Evolutionary conservation across 2,888 invertebrate species (phyloP).

Genomic region (Congeria kusceri): DNA sequence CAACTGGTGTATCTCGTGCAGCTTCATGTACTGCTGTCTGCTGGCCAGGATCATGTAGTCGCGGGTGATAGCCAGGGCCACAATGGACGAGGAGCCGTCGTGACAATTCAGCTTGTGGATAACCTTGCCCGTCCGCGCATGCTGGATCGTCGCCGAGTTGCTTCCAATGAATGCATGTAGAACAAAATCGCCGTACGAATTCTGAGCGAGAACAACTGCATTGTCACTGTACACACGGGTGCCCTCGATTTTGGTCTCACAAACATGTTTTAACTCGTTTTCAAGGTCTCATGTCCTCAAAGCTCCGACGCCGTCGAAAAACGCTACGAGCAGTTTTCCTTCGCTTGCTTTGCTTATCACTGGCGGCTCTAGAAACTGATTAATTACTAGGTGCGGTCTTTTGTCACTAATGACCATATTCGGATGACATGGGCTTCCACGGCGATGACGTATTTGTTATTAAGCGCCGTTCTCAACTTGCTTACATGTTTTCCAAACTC

Average conservation of each 20-base stretch:
- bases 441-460: conserved; percentile 76
- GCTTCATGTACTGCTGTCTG: conserved; percentile 79
- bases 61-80: conserved; percentile 78
- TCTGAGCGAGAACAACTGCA: conserved; percentile 75
- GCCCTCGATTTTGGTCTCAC: conserved; percentile 69
- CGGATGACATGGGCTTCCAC: conserved; percentile 77
- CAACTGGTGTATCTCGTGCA: conserved; percentile 79
- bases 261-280: conserved; percentile 63
- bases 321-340: conserved; percentile 76
- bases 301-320: conserved; percentile 80
- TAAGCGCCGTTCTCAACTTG: conserved; percentile 70
- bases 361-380: conserved; percentile 79
- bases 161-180: conserved; percentile 80
- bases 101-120: conserved; percentile 77
- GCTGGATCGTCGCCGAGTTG: conserved; percentile 77
- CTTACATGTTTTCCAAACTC: conserved; percentile 79
- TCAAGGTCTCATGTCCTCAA: conserved; percentile 79
- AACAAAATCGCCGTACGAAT: conserved; percentile 75
- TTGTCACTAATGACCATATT: conserved; percentile 77
- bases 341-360: conserved; percentile 77
- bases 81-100: conserved; percentile 77
- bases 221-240: conserved; percentile 78
- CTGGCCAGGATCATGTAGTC: conserved; percentile 82
- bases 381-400: conserved; percentile 70
- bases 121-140: conserved; percentile 77